Evolutionary conservation across 1,140 invertebrate genomes (phyloP).

Genomic region (Magallana angulata): DNA sequence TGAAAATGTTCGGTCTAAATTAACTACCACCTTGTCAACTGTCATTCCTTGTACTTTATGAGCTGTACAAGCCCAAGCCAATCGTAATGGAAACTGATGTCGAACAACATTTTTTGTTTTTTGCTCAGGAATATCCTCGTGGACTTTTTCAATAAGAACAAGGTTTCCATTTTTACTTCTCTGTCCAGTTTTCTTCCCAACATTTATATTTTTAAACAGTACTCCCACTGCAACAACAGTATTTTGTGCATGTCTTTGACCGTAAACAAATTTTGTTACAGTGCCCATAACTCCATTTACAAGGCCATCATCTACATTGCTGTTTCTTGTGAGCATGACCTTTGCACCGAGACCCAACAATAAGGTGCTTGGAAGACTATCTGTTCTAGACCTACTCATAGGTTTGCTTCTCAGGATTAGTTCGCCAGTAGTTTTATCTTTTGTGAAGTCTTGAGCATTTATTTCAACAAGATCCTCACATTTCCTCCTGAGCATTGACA

Average conservation of each 20-base stretch:
- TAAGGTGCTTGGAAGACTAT: not conserved
- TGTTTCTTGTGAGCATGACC: conserved; percentile 3
- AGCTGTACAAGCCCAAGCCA: conserved; percentile 51
- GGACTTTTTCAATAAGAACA: not conserved
- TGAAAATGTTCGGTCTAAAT: conserved; percentile 36
- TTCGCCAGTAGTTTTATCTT: conserved; percentile 30
- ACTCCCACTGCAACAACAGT: not conserved
- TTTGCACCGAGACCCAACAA: not conserved
- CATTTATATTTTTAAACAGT: not conserved
- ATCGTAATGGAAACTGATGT: conserved; percentile 40
- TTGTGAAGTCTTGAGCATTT: conserved; percentile 14
- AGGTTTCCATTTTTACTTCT: not conserved
- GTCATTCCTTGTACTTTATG: conserved; percentile 52
- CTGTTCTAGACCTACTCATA: not conserved
- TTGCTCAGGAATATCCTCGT: not conserved
- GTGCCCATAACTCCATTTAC: conserved; percentile 48
- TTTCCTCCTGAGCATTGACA: not conserved
- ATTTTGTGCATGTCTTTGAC: not conserved
- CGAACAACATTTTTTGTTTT: not conserved
- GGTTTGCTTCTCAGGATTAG: not conserved
- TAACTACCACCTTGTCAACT: conserved; percentile 35
- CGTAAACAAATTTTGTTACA: conserved; percentile 21
- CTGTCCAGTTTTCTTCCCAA: not conserved
- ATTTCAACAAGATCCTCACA: conserved; percentile 10
- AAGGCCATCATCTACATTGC: conserved; percentile 44